phyloP scores from a whole-genome alignment of 2,797 vertebrate genomes.

The Thaleichthys pacificus region DNA sequence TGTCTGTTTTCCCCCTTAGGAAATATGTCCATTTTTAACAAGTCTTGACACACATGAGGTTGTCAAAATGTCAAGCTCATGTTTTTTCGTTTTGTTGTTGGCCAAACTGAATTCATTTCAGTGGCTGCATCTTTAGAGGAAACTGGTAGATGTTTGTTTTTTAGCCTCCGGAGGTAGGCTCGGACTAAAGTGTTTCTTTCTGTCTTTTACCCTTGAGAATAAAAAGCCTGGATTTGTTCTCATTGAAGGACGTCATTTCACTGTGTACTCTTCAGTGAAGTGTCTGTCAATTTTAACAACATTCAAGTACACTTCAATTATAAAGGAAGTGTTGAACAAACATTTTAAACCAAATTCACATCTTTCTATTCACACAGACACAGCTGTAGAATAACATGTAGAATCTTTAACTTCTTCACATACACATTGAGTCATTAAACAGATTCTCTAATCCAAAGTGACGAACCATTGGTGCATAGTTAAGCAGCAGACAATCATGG shows the following conservation, averaged over 20 bases:
- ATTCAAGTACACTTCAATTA: too few species aligned
- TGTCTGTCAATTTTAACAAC: too few species aligned
- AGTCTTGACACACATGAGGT: slow-evolving; percentile 17
- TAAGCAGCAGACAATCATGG: too few species aligned
- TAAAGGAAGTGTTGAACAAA: too few species aligned
- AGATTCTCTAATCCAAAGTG: too few species aligned
- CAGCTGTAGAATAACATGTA: too few species aligned
- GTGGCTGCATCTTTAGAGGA: too few species aligned
- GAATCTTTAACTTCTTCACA: too few species aligned
- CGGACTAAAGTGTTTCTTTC: not conserved
- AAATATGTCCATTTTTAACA: slow-evolving; percentile 32
- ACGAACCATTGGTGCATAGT: too few species aligned
- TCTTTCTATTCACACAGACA: too few species aligned
- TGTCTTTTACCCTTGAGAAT: not conserved
- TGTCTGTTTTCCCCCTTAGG: slow-evolving; percentile 35
- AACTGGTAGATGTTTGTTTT: not conserved
- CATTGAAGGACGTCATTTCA: not conserved
- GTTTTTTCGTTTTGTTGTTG: slow-evolving; percentile 22
- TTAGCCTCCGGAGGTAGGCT: not conserved
- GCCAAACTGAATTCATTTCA: not conserved
- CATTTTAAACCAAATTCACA: too few species aligned
- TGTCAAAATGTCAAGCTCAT: slow-evolving; percentile 36
- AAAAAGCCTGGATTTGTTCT: not conserved
- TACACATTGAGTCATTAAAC: too few species aligned
- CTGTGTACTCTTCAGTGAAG: not conserved